These are phyloP conservation scores for Lineus longissimus DNA, from an alignment of 1,140 invertebrate species.

Conservation along the genomic window DNA sequence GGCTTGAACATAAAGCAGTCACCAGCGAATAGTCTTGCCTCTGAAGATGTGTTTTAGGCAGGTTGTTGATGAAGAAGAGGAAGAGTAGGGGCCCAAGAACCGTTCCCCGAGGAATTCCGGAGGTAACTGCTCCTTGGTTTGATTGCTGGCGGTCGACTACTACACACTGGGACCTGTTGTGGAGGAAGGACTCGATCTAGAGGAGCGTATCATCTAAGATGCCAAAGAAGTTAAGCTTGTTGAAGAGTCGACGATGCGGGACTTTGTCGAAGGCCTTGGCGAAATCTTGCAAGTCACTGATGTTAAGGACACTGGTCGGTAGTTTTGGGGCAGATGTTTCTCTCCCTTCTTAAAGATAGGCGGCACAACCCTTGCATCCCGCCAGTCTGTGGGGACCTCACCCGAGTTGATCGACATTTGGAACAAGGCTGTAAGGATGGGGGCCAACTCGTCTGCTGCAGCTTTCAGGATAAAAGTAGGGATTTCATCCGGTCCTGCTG, in stretches of 20 bases:
- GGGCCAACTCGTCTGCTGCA: not conserved
- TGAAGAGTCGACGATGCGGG: not conserved
- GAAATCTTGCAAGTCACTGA: not conserved
- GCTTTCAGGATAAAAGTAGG: not conserved
- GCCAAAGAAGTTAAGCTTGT: not conserved
- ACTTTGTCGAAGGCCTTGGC: not conserved
- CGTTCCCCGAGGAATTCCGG: not conserved
- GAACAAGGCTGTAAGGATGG: not conserved
- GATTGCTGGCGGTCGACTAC: not conserved
- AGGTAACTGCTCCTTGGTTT: not conserved
- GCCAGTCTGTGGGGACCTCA: not conserved
- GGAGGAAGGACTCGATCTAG: not conserved
- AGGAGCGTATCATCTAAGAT: not conserved
- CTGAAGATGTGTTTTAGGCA: not conserved
- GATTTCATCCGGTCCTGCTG: not conserved
- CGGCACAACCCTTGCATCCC: not conserved
- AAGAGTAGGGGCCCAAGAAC: not conserved
- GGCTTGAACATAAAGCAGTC: not conserved
- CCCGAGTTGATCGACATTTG: not conserved
- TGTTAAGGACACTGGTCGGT: not conserved
- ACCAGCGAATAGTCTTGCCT: not conserved
- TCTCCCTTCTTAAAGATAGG: slow-evolving; percentile 2
- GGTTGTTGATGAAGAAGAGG: not conserved
- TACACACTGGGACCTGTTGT: not conserved
- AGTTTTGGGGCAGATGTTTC: not conserved